phyloP scores from a whole-genome alignment of 2,797 vertebrate species.

The Hapalemur alaotrensis region DNA sequence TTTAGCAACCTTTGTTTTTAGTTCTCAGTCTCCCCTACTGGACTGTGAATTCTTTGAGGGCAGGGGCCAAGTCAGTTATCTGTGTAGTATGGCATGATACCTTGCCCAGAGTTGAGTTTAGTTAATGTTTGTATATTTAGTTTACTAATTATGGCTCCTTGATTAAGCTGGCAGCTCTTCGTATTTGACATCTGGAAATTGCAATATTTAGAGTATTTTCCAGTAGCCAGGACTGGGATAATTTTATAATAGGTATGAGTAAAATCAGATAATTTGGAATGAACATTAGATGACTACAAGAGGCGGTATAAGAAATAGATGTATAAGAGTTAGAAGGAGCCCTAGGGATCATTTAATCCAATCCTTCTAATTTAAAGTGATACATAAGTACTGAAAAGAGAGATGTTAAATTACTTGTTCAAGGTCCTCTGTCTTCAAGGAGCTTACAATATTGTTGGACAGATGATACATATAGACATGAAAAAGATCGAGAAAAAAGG shows the following conservation, averaged over 20 bases:
- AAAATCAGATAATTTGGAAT: slow-evolving; percentile 29
- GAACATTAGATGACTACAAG: neutral
- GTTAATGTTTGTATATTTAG: neutral
- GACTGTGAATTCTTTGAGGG: neutral
- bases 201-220: neutral
- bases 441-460: neutral
- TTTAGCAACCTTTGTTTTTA: slow-evolving; percentile 16
- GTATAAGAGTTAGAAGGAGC: neutral
- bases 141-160: slow-evolving; percentile 15
- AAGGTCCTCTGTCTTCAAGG: slow-evolving; percentile 8
- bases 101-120: neutral
- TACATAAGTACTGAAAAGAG: neutral
- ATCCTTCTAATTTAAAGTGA: neutral
- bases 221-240: neutral
- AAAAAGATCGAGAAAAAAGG: slow-evolving; percentile 13
- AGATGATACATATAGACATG: neutral
- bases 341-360: neutral
- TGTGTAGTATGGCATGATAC: neutral
- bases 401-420: neutral
- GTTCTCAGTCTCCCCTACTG: neutral
- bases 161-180: neutral
- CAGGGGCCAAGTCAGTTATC: neutral
- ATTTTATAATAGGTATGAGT: slow-evolving; percentile 17
- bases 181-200: slow-evolving; percentile 28
- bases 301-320: neutral